Percentiles rank a stretch among this genome's conserved stretches.
These are phyloP conservation scores for Oithona nana DNA, from an alignment of 2,888 invertebrate species.

Conservation along the genomic window DNA sequence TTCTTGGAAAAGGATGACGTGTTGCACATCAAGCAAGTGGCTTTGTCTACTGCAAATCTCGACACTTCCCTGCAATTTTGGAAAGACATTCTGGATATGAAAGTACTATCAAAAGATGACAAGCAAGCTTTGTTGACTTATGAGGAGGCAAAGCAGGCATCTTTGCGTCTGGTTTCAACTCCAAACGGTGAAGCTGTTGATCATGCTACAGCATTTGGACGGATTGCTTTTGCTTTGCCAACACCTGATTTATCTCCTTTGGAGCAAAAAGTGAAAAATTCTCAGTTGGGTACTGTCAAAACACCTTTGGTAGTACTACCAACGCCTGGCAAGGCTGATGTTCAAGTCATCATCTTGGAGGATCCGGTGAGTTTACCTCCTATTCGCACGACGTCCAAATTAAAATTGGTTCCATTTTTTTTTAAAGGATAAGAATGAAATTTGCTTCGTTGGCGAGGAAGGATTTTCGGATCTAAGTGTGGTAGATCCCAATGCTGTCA, in stretches of 20 bases:
- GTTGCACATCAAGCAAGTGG: conserved; percentile 55
- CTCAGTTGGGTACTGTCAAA: conserved; percentile 48
- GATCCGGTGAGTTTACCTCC: conserved; percentile 47
- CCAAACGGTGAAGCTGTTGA: conserved; percentile 34
- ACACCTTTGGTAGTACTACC: conserved; percentile 78
- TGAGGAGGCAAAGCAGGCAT: background rate
- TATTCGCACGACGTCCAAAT: background rate
- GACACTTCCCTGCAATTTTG: conserved; percentile 60
- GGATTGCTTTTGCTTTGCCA: conserved; percentile 85
- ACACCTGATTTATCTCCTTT: conserved; percentile 51
- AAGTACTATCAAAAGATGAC: conserved; percentile 39
- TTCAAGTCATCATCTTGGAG: conserved; percentile 81
- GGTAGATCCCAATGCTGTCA: conserved; percentile 61
- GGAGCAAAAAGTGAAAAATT: conserved; percentile 47
- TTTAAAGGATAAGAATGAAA: conserved; percentile 72
- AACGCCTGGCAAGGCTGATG: conserved; percentile 92
- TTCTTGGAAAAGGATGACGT: conserved; percentile 51
- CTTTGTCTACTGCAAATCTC: conserved; percentile 55
- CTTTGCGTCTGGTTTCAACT: background rate
- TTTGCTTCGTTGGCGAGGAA: conserved; percentile 95
- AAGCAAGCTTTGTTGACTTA: conserved; percentile 28
- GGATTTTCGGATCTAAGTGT: conserved; percentile 70
- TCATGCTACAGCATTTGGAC: conserved; percentile 74
- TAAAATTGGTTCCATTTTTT: background rate
- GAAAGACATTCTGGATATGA: conserved; percentile 55